Conservation (phyloP, 1,140 invertebrate genomes). For the Patella vulgata region DNA sequence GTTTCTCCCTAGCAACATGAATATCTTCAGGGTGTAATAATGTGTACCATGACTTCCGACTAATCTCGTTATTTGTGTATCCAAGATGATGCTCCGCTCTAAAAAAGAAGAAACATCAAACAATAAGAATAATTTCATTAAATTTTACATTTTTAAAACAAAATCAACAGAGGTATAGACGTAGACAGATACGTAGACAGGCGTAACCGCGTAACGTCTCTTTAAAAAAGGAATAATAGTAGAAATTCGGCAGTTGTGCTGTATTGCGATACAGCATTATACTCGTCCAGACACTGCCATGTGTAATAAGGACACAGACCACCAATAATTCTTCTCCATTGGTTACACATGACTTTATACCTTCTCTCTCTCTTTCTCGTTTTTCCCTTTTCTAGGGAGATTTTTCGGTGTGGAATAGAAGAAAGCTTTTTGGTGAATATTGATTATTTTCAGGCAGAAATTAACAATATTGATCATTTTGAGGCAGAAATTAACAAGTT, state of each 20-base stretch:
- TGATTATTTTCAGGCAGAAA: too few species aligned
- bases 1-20: conserved; percentile 59
- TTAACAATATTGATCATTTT: too few species aligned
- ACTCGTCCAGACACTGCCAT: not conserved
- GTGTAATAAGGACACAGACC: too few species aligned
- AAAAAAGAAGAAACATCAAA: conserved; percentile 19
- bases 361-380: too few species aligned
- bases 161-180: not conserved
- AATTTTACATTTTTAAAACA: not conserved
- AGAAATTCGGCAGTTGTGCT: not conserved
- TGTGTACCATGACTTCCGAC: conserved; percentile 59
- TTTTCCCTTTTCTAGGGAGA: too few species aligned
- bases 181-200: not conserved
- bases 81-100: conserved; percentile 63
- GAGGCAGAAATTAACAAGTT: too few species aligned
- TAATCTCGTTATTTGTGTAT: conserved; percentile 46
- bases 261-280: not conserved
- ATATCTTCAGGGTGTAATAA: conserved; percentile 63
- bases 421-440: too few species aligned
- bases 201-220: not conserved
- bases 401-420: too few species aligned
- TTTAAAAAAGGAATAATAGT: not conserved
- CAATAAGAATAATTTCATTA: not conserved
- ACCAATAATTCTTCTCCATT: too few species aligned
- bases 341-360: too few species aligned